A percentile compares a stretch with the other conserved stretches of the same genome.
Conservation (phyloP, 2,888 invertebrate genomes). For the Tromatobia lineatoria region DNA sequence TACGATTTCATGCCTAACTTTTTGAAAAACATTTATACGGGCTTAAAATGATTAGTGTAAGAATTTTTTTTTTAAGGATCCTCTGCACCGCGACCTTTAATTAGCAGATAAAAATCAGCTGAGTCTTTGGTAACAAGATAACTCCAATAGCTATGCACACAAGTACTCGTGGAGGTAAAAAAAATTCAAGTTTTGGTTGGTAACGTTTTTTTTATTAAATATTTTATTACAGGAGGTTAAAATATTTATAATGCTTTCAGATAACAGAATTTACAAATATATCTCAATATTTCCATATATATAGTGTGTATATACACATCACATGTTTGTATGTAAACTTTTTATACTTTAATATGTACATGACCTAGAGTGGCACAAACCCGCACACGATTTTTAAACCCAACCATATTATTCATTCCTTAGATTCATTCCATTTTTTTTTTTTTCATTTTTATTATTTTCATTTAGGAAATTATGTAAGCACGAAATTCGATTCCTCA, state of each 20-base stretch:
- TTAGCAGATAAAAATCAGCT: background rate
- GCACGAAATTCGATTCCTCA: conserved; percentile 64
- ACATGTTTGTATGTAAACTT: conserved; percentile 81
- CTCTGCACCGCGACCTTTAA: too few relatives aligned
- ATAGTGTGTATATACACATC: conserved; percentile 81
- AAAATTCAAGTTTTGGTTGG: conserved; percentile 76
- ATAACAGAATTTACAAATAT: conserved; percentile 85
- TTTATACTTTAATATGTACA: conserved; percentile 78
- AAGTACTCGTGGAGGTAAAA: background rate
- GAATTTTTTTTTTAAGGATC: background rate
- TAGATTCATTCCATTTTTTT: conserved; percentile 48
- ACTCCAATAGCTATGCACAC: background rate
- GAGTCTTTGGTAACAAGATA: background rate
- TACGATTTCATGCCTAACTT: too few relatives aligned
- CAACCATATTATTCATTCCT: conserved; percentile 61
- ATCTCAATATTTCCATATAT: conserved; percentile 80
- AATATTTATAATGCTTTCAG: conserved; percentile 84
- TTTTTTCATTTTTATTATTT: conserved; percentile 34
- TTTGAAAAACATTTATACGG: too few relatives aligned
- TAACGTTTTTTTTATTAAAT: conserved; percentile 84
- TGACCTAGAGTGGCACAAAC: conserved; percentile 81
- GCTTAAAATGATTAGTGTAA: too few relatives aligned
- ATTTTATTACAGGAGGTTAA: conserved; percentile 85
- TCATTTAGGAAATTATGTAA: conserved; percentile 60
- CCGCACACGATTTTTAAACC: conserved; percentile 72